These are phyloP conservation scores for Tetragnatha montana DNA, from an alignment of 2,888 invertebrate genomes.

Conservation along the genomic window DNA sequence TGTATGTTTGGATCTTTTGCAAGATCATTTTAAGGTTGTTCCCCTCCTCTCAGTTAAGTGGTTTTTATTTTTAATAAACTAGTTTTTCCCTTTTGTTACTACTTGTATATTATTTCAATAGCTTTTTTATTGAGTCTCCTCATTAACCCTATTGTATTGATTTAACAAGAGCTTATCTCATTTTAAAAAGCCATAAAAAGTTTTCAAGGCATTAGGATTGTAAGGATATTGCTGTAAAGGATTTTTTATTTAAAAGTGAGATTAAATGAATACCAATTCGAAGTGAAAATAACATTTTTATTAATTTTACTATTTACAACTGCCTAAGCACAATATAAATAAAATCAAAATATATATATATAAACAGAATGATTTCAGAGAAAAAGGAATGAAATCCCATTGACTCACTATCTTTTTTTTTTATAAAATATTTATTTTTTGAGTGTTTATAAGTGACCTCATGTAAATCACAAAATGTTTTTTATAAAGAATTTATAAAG, in stretches of 20 bases:
- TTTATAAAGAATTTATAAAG: conserved; percentile 38
- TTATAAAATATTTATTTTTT: conserved; percentile 37
- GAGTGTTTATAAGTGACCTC: conserved; percentile 15
- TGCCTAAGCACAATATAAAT: conserved; percentile 55
- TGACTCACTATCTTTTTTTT: conserved; percentile 29
- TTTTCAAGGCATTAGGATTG: too few relatives aligned
- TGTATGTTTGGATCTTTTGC: too few relatives aligned
- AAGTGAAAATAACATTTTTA: conserved; percentile 58
- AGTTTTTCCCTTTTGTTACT: too few relatives aligned
- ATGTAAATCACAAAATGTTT: neutral
- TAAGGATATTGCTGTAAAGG: too few relatives aligned
- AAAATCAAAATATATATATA: conserved; percentile 54
- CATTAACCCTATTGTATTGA: too few relatives aligned
- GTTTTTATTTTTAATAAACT: too few relatives aligned
- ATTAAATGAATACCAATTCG: neutral
- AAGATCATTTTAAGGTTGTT: too few relatives aligned
- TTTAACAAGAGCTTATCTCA: too few relatives aligned
- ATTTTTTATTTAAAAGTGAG: neutral
- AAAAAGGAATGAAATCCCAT: conserved; percentile 25
- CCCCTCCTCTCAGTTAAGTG: too few relatives aligned
- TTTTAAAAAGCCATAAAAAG: too few relatives aligned
- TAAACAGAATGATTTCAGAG: conserved; percentile 42
- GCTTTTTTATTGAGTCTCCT: too few relatives aligned
- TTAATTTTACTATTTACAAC: conserved; percentile 53
- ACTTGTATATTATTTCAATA: too few relatives aligned